phyloP scores from a whole-genome alignment of 2,113 vertebrate genomes.

The Anarrhichthys ocellatus region DNA sequence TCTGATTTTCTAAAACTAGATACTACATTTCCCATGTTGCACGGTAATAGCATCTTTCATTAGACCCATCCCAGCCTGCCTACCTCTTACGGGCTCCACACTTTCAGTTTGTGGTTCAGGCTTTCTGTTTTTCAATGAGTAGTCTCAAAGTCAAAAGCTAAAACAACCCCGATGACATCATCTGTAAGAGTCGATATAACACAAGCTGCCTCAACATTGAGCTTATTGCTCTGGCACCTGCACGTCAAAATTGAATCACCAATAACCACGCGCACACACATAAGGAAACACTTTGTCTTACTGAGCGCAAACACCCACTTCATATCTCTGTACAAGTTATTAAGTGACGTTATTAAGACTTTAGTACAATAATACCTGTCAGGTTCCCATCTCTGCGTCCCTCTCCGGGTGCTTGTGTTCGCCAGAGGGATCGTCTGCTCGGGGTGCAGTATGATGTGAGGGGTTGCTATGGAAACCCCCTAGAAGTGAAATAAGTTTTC shows the following conservation, averaged over 20 bases:
- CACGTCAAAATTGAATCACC: background rate
- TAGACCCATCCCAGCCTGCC: too few species aligned
- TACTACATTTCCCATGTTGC: too few species aligned
- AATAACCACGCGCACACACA: background rate
- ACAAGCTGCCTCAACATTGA: background rate
- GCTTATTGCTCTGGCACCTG: background rate
- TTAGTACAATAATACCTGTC: slow-evolving; percentile 63
- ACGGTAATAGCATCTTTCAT: too few species aligned
- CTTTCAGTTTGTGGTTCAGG: too few species aligned
- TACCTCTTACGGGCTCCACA: too few species aligned
- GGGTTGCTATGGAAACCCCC: slow-evolving; percentile 85
- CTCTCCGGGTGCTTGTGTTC: slow-evolving; percentile 74
- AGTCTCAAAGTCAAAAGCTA: too few species aligned
- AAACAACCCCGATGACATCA: too few species aligned
- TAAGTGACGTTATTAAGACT: slow-evolving; percentile 55
- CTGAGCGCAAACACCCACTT: slow-evolving; percentile 22
- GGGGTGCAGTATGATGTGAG: slow-evolving; percentile 63
- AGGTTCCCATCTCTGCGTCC: slow-evolving; percentile 39
- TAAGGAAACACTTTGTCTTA: slow-evolving; percentile 14
- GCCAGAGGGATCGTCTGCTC: slow-evolving; percentile 62
- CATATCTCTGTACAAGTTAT: slow-evolving; percentile 31
- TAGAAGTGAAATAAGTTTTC: slow-evolving; percentile 79
- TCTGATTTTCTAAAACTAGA: background rate
- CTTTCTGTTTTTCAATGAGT: too few species aligned
- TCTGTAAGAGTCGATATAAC: too few species aligned